These are phyloP conservation scores for Asobara japonica DNA, from an alignment of 1,140 invertebrate genomes.

Conservation along the genomic window DNA sequence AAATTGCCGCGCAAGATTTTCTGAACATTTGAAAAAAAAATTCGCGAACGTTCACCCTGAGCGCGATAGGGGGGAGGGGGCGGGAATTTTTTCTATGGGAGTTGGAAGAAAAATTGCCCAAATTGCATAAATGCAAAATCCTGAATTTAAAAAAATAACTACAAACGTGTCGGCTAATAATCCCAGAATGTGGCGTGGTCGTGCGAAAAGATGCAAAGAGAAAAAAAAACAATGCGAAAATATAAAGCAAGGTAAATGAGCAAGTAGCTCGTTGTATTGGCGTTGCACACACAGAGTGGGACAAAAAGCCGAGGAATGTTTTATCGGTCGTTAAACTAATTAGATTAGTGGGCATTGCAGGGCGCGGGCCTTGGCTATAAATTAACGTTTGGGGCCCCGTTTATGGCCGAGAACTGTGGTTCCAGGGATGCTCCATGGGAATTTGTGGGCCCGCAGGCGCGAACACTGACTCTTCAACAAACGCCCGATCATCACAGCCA, in stretches of 20 bases:
- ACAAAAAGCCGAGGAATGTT: constrained; percentile 34
- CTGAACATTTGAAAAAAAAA: too few relatives aligned
- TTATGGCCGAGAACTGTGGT: constrained; percentile 24
- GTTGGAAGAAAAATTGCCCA: too few relatives aligned
- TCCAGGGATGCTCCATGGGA: background rate
- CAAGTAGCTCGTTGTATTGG: background rate
- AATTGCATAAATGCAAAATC: too few relatives aligned
- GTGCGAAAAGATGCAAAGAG: background rate
- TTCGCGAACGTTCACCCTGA: too few relatives aligned
- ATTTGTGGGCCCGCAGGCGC: background rate
- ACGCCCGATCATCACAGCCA: background rate
- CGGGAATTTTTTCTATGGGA: too few relatives aligned
- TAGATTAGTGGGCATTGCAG: constrained; percentile 33
- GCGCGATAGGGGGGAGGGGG: too few relatives aligned
- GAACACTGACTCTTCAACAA: background rate
- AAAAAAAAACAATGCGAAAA: too few relatives aligned
- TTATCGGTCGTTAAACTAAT: constrained; percentile 41
- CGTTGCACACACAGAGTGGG: background rate
- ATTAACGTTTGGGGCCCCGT: constrained; percentile 36
- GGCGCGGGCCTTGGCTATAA: constrained; percentile 26
- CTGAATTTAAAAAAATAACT: background rate
- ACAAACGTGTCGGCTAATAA: constrained; percentile 9
- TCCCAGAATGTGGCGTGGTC: background rate
- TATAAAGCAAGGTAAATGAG: too few relatives aligned
- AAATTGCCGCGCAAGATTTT: too few relatives aligned